Conservation (phyloP, 2,113 vertebrate genomes). For the Indicator indicator region DNA sequence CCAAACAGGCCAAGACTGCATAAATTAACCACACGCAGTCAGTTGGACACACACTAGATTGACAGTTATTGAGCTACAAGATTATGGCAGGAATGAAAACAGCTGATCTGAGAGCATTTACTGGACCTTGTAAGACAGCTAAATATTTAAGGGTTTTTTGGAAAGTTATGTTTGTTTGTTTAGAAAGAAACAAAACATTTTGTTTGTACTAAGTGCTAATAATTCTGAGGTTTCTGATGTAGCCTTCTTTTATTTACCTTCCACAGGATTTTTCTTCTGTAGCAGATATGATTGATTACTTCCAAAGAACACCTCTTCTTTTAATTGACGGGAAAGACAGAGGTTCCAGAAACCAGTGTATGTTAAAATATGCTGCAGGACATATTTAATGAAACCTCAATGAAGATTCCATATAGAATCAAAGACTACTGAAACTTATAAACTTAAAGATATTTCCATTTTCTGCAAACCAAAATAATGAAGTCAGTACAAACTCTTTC, state of each 20-base stretch:
- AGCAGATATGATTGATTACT: slow-evolving; percentile 85
- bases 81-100: background rate
- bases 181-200: background rate
- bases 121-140: background rate
- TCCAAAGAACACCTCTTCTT: slow-evolving; percentile 87
- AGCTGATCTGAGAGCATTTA: background rate
- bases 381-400: slow-evolving; percentile 49
- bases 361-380: slow-evolving; percentile 81
- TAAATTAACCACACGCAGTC: background rate
- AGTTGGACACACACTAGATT: background rate
- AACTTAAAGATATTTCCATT: background rate
- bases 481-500: slow-evolving; percentile 45
- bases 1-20: background rate
- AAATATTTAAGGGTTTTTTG: background rate
- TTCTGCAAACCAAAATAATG: background rate
- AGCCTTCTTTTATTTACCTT: background rate
- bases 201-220: background rate
- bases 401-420: background rate
- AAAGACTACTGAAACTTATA: background rate
- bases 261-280: slow-evolving; percentile 85
- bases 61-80: background rate
- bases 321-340: slow-evolving; percentile 95
- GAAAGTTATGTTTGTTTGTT: background rate
- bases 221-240: background rate
- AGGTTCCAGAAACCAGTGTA: slow-evolving; percentile 88